phyloP scores from a whole-genome alignment of 2,797 vertebrate species.

The Paramormyrops hopkinsi region DNA sequence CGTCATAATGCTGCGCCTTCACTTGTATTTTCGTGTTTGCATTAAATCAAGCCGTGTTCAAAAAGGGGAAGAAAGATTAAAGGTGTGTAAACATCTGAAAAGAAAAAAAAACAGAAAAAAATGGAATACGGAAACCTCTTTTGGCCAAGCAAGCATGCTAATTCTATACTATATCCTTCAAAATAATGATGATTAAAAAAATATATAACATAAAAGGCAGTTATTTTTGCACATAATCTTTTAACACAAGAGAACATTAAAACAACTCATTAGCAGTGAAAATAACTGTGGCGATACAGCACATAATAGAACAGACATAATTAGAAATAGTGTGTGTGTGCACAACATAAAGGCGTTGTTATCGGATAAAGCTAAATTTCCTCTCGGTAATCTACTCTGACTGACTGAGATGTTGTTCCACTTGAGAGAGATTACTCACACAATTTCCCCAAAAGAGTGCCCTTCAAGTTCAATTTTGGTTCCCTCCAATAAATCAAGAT shows the following conservation, averaged over 20 bases:
- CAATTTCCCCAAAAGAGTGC: constrained; percentile 35
- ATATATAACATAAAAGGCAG: constrained; percentile 64
- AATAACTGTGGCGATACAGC: constrained; percentile 49
- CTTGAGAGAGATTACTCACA: constrained; percentile 33
- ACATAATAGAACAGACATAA: constrained; percentile 40
- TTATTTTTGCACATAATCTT: constrained; percentile 70
- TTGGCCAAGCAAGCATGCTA: constrained; percentile 74
- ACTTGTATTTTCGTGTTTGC: constrained; percentile 29
- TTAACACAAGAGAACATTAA: constrained; percentile 64
- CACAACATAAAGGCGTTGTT: constrained; percentile 48
- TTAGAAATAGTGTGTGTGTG: constrained; percentile 32
- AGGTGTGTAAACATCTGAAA: constrained; percentile 39
- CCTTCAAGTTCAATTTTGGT: constrained; percentile 28
- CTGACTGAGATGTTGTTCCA: constrained; percentile 29
- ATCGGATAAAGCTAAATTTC: constrained; percentile 56
- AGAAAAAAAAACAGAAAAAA: constrained; percentile 33
- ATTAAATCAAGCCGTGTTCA: constrained; percentile 32
- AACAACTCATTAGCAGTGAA: constrained; percentile 45
- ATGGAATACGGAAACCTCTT: constrained; percentile 58
- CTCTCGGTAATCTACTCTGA: constrained; percentile 43
- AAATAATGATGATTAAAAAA: constrained; percentile 47
- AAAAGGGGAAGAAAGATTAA: constrained; percentile 21
- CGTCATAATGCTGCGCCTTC: constrained; percentile 27
- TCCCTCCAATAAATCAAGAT: constrained; percentile 22
- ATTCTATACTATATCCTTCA: constrained; percentile 48